Evolutionary conservation across 2,888 invertebrate genomes (phyloP).

Genomic region (Euproctis similis): DNA sequence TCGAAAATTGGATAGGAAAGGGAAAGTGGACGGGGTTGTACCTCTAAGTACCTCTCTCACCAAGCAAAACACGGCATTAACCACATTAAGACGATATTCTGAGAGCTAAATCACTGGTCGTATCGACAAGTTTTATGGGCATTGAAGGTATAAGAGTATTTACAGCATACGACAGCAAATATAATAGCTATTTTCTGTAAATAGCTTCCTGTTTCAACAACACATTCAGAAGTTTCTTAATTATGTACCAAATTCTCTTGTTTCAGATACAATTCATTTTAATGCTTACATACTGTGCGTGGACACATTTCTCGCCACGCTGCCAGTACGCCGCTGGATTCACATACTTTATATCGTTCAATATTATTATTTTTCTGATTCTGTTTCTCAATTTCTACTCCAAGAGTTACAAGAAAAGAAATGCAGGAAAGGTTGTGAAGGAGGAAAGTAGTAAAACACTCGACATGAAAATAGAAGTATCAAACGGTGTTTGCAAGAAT

Average conservation of each 20-base stretch:
- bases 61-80: too few relatives aligned
- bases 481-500: constrained; percentile 28
- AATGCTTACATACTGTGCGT: constrained; percentile 78
- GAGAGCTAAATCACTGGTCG: too few relatives aligned
- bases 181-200: too few relatives aligned
- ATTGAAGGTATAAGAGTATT: too few relatives aligned
- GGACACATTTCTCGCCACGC: constrained; percentile 72
- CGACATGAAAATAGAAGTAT: constrained; percentile 27
- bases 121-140: too few relatives aligned
- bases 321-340: constrained; percentile 78
- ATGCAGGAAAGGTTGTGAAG: constrained; percentile 35
- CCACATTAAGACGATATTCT: too few relatives aligned
- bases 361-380: constrained; percentile 78
- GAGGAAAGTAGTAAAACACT: constrained; percentile 30
- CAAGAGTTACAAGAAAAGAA: constrained; percentile 70
- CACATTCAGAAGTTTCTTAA: too few relatives aligned
- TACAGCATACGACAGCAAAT: too few relatives aligned
- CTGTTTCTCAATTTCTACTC: constrained; percentile 81
- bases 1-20: too few relatives aligned
- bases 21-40: too few relatives aligned
- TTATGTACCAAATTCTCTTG: constrained; percentile 5
- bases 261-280: constrained; percentile 80
- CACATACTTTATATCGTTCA: constrained; percentile 70
- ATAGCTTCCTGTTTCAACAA: too few relatives aligned
- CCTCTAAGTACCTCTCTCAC: too few relatives aligned